Evolutionary conservation across 2,797 vertebrate species (phyloP), one percentile per base, ranked within the genome.

Genomic region (Silurus aristotelis): DNA sequence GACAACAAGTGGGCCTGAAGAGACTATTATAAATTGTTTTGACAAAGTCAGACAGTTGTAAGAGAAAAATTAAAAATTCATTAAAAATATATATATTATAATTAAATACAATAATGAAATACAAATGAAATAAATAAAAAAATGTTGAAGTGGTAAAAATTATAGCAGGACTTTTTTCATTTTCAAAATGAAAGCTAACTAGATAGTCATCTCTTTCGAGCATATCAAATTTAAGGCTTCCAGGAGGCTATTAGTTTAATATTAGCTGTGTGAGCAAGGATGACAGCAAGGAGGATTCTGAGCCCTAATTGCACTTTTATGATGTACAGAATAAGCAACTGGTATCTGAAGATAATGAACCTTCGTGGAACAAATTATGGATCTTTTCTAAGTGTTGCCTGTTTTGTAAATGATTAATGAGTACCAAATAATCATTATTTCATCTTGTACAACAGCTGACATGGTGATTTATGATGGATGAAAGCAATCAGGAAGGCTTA

Each of bases 381-480:
- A 2, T 38, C 46, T 63, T 67, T 31, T 19, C 61, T 61, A 71
- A 71, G 31, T 63, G 66, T 60, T 70, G 19, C 15, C 52, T 58
- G 55, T 63, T 73, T 78, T 13, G 43, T 5, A 3, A 22, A 61
- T 56, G 22, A 52, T 75, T 46, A 80, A 80, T 63, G 43, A 72
- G 56, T 27, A n/a, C 14, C 60, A n/a, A 56, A 75, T 81, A 56
- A 66, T 75, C 56, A 46, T 82, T 70, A 61, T 52, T 31, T 70
- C 67, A 82, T 12, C 55, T 25, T 38, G 67, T 71, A 61, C 79
- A 73, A 20, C 8, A n/a, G 77, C 52, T 58, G 10, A 31, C 52
- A 6, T 14, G 38, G 15, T 80, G n/a, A 81, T 85, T 85, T 58
- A 85, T 76, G 22, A 66, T 25, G 10, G 58, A 38, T 66, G 20